phyloP scores from a whole-genome alignment of 2,888 invertebrate species.

The Orthonevra nobilis region DNA sequence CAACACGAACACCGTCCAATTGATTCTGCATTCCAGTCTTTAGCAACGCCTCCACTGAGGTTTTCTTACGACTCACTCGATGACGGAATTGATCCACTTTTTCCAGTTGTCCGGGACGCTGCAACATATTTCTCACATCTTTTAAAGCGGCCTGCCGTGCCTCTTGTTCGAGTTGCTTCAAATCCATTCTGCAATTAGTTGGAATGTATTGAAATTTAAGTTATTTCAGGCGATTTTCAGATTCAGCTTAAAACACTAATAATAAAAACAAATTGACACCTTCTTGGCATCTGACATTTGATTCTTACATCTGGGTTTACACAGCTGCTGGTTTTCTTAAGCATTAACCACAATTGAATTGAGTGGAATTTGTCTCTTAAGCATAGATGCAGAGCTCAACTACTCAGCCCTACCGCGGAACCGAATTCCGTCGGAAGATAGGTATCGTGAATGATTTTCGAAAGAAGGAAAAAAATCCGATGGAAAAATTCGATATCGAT shows the following conservation, averaged over 20 bases:
- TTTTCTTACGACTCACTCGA: slow-evolving; percentile 79
- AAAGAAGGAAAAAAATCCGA: no score
- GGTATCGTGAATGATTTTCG: no score
- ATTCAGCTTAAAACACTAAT: no score
- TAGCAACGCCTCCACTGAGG: slow-evolving; percentile 81
- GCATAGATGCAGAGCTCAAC: no score
- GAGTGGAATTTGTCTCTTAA: no score
- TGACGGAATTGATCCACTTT: slow-evolving; percentile 83
- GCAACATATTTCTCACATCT: slow-evolving; percentile 94
- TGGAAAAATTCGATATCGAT: no score
- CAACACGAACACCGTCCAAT: slow-evolving; percentile 96
- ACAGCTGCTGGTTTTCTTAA: no score
- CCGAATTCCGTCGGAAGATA: no score
- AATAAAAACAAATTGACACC: slow-evolving; percentile 2
- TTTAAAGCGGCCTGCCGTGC: slow-evolving; percentile 89
- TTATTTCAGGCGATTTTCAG: no score
- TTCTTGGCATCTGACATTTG: slow-evolving; percentile 31
- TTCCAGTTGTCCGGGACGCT: slow-evolving; percentile 96
- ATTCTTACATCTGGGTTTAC: slow-evolving; percentile 4
- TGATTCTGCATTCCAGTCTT: slow-evolving; percentile 99
- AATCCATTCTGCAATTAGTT: no score
- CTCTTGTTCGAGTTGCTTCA: slow-evolving; percentile 88
- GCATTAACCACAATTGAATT: background rate
- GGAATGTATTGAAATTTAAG: no score
- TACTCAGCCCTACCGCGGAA: no score